These are phyloP conservation scores for Tetramorium parvispinum DNA, from an alignment of 1,140 invertebrate species.

Conservation along the genomic window DNA sequence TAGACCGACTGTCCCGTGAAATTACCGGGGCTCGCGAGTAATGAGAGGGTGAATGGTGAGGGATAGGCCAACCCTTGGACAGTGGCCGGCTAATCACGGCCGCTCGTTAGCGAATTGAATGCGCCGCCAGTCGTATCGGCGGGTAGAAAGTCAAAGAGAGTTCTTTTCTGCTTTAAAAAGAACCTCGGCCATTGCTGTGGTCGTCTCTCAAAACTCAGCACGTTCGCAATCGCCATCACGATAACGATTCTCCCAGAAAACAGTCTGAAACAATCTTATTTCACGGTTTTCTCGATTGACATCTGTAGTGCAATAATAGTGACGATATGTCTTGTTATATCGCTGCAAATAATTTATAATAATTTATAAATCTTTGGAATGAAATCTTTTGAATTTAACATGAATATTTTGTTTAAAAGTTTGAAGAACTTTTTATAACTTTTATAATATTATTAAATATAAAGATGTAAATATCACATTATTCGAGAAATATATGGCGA, in stretches of 20 bases:
- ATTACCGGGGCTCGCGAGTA: slow-evolving; percentile 79
- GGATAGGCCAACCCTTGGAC: slow-evolving; percentile 77
- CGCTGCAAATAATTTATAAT: neutral
- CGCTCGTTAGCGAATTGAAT: slow-evolving; percentile 83
- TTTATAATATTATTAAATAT: neutral
- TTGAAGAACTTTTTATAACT: neutral
- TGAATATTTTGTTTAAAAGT: neutral
- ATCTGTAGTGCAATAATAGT: neutral
- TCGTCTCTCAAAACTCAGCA: slow-evolving; percentile 58
- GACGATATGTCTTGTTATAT: neutral
- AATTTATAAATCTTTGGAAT: neutral
- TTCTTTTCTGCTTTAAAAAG: slow-evolving; percentile 61
- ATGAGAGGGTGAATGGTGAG: slow-evolving; percentile 82
- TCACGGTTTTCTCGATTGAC: slow-evolving; percentile 21
- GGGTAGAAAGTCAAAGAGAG: slow-evolving; percentile 72
- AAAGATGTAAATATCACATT: neutral
- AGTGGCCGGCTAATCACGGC: slow-evolving; percentile 81
- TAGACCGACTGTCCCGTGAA: slow-evolving; percentile 83
- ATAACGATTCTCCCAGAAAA: slow-evolving; percentile 8
- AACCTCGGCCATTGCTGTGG: slow-evolving; percentile 16
- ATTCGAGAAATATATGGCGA: neutral
- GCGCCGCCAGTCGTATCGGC: slow-evolving; percentile 70
- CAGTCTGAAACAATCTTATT: slow-evolving; percentile 25
- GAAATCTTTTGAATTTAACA: too few relatives aligned
- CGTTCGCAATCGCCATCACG: slow-evolving; percentile 34